Evolutionary conservation across 1,140 invertebrate genomes (phyloP).

Genomic region (Kradibia gibbosae): DNA sequence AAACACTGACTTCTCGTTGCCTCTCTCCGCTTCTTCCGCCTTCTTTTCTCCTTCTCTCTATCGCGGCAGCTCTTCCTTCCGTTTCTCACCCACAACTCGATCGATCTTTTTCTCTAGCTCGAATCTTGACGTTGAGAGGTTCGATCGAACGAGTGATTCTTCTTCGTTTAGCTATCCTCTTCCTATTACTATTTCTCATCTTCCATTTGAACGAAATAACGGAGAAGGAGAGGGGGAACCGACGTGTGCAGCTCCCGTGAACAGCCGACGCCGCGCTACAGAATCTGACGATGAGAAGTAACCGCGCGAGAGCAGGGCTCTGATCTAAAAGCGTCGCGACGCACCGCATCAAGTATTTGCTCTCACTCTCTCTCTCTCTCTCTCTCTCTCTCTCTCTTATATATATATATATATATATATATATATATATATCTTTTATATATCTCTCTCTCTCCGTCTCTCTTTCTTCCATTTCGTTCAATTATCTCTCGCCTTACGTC

Average conservation of each 20-base stretch:
- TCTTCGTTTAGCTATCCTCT: neutral
- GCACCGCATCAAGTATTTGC: constrained; percentile 32
- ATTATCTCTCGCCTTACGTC: neutral
- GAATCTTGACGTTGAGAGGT: too few species aligned
- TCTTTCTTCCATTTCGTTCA: neutral
- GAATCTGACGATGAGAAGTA: constrained; percentile 2
- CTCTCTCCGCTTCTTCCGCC: neutral
- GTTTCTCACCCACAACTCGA: neutral
- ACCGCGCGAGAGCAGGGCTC: constrained; percentile 56
- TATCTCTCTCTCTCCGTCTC: neutral
- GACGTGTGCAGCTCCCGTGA: constrained; percentile 20
- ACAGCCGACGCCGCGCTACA: neutral
- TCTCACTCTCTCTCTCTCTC: neutral
- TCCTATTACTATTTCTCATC: neutral
- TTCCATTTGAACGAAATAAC: neutral
- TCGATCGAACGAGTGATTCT: neutral
- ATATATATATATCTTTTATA: too few species aligned
- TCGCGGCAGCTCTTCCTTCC: neutral
- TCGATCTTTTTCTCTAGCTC: neutral
- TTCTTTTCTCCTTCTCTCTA: constrained; percentile 13
- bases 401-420: too few species aligned
- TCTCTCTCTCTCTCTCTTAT: neutral
- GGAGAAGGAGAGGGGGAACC: neutral
- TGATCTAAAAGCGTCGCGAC: constrained; percentile 70
- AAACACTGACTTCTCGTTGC: constrained; percentile 19